phyloP scores from a whole-genome alignment of 2,888 invertebrate species.

The Tenodera sinensis region DNA sequence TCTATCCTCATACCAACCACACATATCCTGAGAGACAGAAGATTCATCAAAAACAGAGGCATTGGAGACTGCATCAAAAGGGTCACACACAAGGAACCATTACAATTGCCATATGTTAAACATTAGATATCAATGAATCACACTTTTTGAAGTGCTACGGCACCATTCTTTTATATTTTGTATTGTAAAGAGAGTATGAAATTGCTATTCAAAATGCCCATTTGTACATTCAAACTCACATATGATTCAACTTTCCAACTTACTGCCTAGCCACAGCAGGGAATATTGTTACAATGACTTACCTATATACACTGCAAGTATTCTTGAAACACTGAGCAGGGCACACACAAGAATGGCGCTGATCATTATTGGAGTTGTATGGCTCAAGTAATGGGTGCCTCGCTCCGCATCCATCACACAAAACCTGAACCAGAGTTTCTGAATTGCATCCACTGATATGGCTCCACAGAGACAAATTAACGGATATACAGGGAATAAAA shows the following conservation, averaged over 20 bases:
- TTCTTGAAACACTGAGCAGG: conserved; percentile 53
- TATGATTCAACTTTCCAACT: too few species aligned
- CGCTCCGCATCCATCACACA: conserved; percentile 38
- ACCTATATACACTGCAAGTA: conserved; percentile 60
- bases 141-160: too few species aligned
- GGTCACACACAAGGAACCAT: too few species aligned
- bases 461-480: conserved; percentile 80
- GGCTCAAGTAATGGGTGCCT: conserved; percentile 67
- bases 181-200: too few species aligned
- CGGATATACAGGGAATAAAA: conserved; percentile 93
- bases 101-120: too few species aligned
- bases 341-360: conserved; percentile 54
- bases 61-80: too few species aligned
- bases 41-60: too few species aligned
- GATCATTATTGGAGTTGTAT: conserved; percentile 69
- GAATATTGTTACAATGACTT: conserved; percentile 26
- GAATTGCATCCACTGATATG: conserved; percentile 70
- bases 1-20: too few species aligned
- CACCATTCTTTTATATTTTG: too few species aligned
- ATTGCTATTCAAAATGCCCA: too few species aligned
- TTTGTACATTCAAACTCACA: not conserved
- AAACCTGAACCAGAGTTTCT: conserved; percentile 66
- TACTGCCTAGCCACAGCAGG: not conserved
- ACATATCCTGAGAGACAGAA: too few species aligned
- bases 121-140: too few species aligned